Base-by-base conservation (phyloP, 1,140 invertebrate genomes). In the Lasioglossum albipes region DNA sequence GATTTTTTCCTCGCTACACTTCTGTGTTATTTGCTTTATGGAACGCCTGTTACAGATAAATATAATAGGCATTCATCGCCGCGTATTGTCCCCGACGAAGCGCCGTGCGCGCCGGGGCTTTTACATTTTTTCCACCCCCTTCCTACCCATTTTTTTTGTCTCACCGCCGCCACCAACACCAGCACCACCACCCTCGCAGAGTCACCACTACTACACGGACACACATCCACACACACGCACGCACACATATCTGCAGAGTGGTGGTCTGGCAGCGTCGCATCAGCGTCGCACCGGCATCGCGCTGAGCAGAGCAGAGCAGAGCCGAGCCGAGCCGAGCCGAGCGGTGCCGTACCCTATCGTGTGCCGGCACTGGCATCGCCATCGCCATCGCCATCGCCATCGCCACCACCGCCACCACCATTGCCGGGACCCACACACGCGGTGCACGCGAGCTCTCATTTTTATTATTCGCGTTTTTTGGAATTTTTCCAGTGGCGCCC, bases 21-120 rank as follows among this genome's bases (percentile, higher is more conserved):
- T 90, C 87, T 90, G 89, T 90, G 91, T 93, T 93, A 93, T 93
- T 93, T 93, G 92, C 91, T 92, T 92, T 93, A 92, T 93, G 90
- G 90, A 93, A 92, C 92, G 92, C 91, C 91, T 92, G 92, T 92
- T 93, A 93, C 92, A 93, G 91, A 93, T 93, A 93, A 93, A 93
- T 93, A 93, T 92, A 93, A 93, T 93, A 92, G 92, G 91, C 91
- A 93, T 93, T 93, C 92, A 93, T 92, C 89, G 90, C 89, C 88
- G 87, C 91, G 90, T 92, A 93, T 93, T 93, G 92, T 93, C 89
- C 89, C 88, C 89, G 89, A 88, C 89, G 91, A 90, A 91, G 88
- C 89, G 88, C 86, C 89, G 87, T 88, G 83, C 87, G 88, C 87
- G 90, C 82, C 87, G 75, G 89, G 85, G 90, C 91, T 91, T 91